These are phyloP conservation scores for Amaurobius ferox DNA, from an alignment of 2,888 invertebrate genomes.

Conservation along the genomic window DNA sequence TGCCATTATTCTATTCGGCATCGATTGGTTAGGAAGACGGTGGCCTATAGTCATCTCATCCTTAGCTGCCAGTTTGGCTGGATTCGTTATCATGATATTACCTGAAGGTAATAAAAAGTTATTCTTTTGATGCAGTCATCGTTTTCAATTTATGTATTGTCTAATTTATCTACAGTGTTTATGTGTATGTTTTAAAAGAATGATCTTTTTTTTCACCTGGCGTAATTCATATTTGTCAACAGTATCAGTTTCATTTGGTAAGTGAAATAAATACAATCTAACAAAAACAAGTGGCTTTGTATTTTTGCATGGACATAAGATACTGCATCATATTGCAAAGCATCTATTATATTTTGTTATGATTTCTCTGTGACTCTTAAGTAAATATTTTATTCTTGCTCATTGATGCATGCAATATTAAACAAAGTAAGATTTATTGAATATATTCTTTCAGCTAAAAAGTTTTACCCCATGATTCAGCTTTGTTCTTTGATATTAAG, in stretches of 20 bases:
- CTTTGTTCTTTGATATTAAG: no score
- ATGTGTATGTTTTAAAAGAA: neutral
- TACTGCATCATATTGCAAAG: neutral
- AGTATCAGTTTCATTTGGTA: constrained; percentile 30
- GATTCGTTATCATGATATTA: constrained; percentile 82
- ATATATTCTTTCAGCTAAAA: no score
- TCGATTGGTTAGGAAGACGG: constrained; percentile 72
- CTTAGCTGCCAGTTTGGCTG: constrained; percentile 89
- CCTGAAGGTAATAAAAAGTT: constrained; percentile 82
- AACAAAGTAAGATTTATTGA: no score
- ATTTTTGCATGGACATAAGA: neutral
- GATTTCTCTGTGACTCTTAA: neutral
- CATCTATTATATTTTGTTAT: neutral
- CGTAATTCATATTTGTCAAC: neutral
- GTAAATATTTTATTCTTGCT: neutral
- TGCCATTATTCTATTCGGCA: constrained; percentile 70
- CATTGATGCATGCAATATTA: no score
- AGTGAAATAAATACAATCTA: neutral
- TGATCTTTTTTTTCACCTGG: constrained; percentile 15
- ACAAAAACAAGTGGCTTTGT: neutral
- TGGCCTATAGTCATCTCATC: constrained; percentile 81
- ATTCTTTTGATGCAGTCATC: neutral
- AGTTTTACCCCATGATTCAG: no score
- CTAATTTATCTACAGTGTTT: neutral
- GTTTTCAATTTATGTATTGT: neutral